Conservation (phyloP, 1,140 invertebrate genomes). For the Trichogramma pretiosum region DNA sequence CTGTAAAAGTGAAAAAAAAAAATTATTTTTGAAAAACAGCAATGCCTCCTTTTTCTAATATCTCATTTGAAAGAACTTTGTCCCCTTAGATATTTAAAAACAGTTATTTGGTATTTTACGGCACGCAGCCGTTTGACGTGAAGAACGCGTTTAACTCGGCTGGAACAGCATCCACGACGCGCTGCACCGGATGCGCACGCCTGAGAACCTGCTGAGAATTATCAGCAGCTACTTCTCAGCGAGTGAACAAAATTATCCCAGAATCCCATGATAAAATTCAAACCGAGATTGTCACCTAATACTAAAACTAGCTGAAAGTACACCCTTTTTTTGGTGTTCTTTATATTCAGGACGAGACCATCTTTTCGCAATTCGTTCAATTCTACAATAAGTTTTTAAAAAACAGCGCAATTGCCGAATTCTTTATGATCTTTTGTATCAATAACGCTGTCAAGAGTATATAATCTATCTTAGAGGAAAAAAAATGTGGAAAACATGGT, state of each 20-base stretch:
- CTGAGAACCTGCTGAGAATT: too few relatives aligned
- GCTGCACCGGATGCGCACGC: too few relatives aligned
- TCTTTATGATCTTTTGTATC: constrained; percentile 8
- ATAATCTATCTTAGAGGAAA: constrained; percentile 7
- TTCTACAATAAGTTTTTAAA: constrained; percentile 3
- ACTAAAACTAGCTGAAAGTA: constrained; percentile 12
- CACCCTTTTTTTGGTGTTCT: not conserved
- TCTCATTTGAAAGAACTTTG: too few relatives aligned
- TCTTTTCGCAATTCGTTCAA: constrained; percentile 10
- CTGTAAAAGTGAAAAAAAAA: too few relatives aligned
- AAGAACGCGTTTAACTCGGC: too few relatives aligned
- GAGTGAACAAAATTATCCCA: constrained; percentile 2
- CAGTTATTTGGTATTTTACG: too few relatives aligned
- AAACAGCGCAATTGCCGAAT: constrained; percentile 3
- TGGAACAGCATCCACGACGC: too few relatives aligned
- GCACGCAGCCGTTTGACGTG: too few relatives aligned
- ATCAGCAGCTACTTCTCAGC: too few relatives aligned
- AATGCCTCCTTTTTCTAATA: too few relatives aligned
- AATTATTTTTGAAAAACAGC: too few relatives aligned
- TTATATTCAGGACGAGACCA: constrained; percentile 3
- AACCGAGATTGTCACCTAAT: constrained; percentile 8
- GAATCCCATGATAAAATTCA: constrained; percentile 16
- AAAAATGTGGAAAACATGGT: constrained; percentile 12
- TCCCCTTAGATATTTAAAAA: too few relatives aligned
- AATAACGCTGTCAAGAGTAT: constrained; percentile 11